These are phyloP conservation scores for Astreopora myriophthalma DNA, from an alignment of 64 coral and sea anemone species.

Conservation along the genomic window DNA sequence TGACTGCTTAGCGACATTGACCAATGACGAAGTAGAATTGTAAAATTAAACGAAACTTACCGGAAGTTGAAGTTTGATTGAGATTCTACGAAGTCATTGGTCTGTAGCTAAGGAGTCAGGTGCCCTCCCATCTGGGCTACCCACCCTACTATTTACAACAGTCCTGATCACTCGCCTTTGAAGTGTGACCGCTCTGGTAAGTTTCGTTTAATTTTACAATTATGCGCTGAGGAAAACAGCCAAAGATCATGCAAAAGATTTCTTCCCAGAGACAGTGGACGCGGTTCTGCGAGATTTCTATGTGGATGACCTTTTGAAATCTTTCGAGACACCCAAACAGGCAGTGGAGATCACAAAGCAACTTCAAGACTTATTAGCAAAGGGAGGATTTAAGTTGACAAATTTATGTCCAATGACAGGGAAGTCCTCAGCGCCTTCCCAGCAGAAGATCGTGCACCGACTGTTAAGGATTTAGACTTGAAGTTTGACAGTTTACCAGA, in stretches of 20 bases:
- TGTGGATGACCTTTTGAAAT: constrained; percentile 58
- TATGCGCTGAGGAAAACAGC: constrained; percentile 3
- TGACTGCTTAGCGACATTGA: too few species aligned
- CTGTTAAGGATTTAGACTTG: constrained; percentile 52
- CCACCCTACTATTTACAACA: too few species aligned
- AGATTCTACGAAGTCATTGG: too few species aligned
- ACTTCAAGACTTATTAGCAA: constrained; percentile 16
- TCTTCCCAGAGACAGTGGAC: too few species aligned
- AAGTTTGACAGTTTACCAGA: constrained; percentile 25
- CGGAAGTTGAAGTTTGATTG: too few species aligned
- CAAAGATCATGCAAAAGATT: too few species aligned
- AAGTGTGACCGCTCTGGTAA: too few species aligned
- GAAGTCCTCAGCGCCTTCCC: constrained; percentile 55
- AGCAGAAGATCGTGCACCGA: constrained; percentile 38
- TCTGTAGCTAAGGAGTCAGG: too few species aligned
- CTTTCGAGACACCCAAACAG: constrained; percentile 38
- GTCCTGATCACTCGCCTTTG: too few species aligned
- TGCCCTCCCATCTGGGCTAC: too few species aligned
- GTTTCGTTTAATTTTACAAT: not conserved
- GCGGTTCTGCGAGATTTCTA: constrained; percentile 41
- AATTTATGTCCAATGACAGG: constrained; percentile 39
- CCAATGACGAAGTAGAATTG: too few species aligned
- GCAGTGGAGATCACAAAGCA: constrained; percentile 47
- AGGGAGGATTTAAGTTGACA: constrained; percentile 59
- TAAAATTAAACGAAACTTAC: too few species aligned